Percentiles rank a stretch among this genome's conserved stretches.
Conservation (phyloP, 2,888 invertebrate species). For the Oscheius sp. region DNA sequence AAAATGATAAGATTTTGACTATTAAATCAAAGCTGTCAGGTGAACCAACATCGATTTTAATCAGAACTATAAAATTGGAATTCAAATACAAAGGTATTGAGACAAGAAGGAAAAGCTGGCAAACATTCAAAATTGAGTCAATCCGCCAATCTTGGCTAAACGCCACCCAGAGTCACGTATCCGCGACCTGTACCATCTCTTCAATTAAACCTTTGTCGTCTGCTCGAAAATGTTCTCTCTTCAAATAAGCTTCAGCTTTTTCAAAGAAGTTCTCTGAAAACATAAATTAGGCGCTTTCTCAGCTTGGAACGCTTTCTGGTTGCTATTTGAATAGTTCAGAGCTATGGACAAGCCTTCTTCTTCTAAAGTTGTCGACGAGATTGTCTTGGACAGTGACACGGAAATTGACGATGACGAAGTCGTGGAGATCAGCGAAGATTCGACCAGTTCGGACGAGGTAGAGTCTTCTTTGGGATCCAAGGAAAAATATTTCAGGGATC, state of each 20-base stretch:
- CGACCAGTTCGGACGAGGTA: slow-evolving; percentile 28
- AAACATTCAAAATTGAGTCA: no score
- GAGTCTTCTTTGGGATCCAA: neutral
- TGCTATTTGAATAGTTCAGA: no score
- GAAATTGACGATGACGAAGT: slow-evolving; percentile 23
- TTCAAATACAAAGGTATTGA: no score
- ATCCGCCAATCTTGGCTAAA: no score
- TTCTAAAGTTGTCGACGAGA: slow-evolving; percentile 19
- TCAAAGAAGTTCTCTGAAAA: no score
- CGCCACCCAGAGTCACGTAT: no score
- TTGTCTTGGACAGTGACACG: slow-evolving; percentile 20
- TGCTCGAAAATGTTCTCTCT: no score
- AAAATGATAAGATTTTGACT: neutral
- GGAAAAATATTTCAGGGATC: neutral
- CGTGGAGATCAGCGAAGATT: slow-evolving; percentile 6
- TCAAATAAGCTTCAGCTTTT: no score
- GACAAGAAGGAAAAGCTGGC: no score
- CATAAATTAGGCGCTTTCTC: neutral
- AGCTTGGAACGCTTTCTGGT: neutral
- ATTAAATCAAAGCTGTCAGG: neutral
- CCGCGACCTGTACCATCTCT: no score
- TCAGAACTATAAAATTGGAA: neutral
- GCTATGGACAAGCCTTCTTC: slow-evolving; percentile 5
- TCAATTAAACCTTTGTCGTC: no score
- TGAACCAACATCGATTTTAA: neutral